Base-by-base conservation (phyloP, 2,113 vertebrate genomes). In the Parotia lawesii region DNA sequence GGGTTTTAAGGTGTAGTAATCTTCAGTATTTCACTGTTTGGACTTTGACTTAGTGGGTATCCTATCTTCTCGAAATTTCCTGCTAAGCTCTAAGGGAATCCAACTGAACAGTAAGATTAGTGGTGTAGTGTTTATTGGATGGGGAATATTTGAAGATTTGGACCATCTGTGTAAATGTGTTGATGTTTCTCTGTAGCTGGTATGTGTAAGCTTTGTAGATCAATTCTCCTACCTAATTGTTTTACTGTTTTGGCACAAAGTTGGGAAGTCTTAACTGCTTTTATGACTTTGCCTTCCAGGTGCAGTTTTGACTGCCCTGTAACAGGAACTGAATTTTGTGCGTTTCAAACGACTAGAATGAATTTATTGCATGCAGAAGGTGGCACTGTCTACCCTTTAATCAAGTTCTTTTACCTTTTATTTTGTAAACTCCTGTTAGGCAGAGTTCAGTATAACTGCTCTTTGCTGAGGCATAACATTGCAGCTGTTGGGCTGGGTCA, bases 331-430 rank as follows among this genome's bases (percentile, higher is more conserved):
- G 66, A 83, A 56, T 95, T 92, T 94, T 79, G 44, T 61, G 64
- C 0, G 0, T 94, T 92, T 67, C 50, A 58, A 89, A 95, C 11
- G 20, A 94, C 95, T 94, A 80, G 96, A 96, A 93, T 96, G 94
- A 91, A 97, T 95, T 96, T 96, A 96, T 83, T 97, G 93, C 96
- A 97, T 98, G 97, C 98, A 98, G 98, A 98, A 98, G 98, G 98
- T 98, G 98, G 98, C 98, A 98, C 97, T 98, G 97, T 98, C 97
- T 98, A 97, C 98, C 97, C 96, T 98, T 97, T 97, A 97, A 97
- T 97, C 93, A 95, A 97, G 95, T 93, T 95, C 88, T 89, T 95
- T 13, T 67, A 80, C 94, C 85, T 96, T 96, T 96, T 93, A 95
- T 96, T 95, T 97, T 93, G 94, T 97, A 94, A 96, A 97, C 81